These are phyloP conservation scores for Busseola fusca DNA, from an alignment of 2,888 invertebrate species.

Conservation along the genomic window DNA sequence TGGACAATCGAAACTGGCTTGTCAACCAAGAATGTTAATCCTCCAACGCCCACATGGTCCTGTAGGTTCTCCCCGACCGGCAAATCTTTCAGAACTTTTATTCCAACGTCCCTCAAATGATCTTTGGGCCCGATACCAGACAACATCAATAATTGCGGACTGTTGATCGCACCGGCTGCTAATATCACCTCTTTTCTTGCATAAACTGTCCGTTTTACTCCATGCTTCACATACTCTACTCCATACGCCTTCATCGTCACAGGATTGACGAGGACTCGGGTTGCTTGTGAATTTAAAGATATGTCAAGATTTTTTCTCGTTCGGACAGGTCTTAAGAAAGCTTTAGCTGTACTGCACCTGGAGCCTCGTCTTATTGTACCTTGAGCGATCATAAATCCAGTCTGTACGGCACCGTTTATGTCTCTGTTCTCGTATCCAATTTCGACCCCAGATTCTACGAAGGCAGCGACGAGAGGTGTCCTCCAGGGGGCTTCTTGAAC, in stretches of 20 bases:
- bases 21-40: conserved; percentile 93
- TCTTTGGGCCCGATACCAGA: conserved; percentile 94
- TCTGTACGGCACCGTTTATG: conserved; percentile 94
- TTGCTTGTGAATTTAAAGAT: conserved; percentile 94
- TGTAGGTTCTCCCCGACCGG: conserved; percentile 95
- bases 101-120: conserved; percentile 91
- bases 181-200: conserved; percentile 95
- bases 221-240: conserved; percentile 94
- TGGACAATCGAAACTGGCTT: conserved; percentile 95
- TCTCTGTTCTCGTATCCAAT: conserved; percentile 95
- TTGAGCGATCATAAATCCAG: conserved; percentile 95
- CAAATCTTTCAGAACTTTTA: conserved; percentile 93
- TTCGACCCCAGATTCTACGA: conserved; percentile 94
- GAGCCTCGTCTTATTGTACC: conserved; percentile 94
- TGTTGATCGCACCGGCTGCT: conserved; percentile 97
- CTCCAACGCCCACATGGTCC: conserved; percentile 96
- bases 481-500: conserved; percentile 96
- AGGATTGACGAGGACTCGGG: conserved; percentile 93
- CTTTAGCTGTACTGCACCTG: conserved; percentile 96
- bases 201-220: conserved; percentile 91
- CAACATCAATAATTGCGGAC: conserved; percentile 96
- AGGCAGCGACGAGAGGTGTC: conserved; percentile 94
- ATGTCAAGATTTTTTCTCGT: conserved; percentile 94
- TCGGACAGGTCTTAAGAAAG: conserved; percentile 94
- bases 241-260: conserved; percentile 93